phyloP scores from a whole-genome alignment of 2,113 vertebrate species.

The Pelecanoides urinatrix region DNA sequence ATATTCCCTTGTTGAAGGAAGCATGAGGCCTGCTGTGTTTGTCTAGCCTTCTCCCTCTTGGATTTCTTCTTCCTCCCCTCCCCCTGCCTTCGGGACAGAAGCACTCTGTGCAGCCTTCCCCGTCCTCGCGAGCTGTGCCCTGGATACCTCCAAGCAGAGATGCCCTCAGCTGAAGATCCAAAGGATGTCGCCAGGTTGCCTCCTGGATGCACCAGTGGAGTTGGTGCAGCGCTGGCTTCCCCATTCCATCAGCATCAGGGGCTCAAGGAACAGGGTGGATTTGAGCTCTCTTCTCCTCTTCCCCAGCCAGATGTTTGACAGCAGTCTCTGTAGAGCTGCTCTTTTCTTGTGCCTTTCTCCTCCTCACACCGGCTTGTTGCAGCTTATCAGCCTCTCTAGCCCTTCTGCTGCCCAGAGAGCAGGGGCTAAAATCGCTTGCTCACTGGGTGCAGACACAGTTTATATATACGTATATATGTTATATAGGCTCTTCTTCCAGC shows the following conservation, averaged over 20 bases:
- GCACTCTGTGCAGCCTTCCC: constrained; percentile 66
- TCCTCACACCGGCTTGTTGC: constrained; percentile 58
- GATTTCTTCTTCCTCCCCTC: background rate
- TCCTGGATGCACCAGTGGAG: constrained; percentile 59
- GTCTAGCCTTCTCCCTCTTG: constrained; percentile 52
- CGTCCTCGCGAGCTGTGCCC: constrained; percentile 8
- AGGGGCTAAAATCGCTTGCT: background rate
- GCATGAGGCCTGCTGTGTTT: constrained; percentile 81
- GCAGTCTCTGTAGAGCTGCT: constrained; percentile 64
- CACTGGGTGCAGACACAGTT: constrained; percentile 25
- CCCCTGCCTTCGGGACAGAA: constrained; percentile 55
- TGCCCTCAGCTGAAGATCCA: constrained; percentile 69
- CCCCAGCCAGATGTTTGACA: constrained; percentile 60
- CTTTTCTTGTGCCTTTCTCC: constrained; percentile 79
- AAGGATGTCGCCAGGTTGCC: constrained; percentile 67
- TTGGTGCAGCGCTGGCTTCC: constrained; percentile 59
- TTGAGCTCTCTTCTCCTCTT: constrained; percentile 45
- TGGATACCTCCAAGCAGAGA: constrained; percentile 64
- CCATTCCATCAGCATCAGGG: constrained; percentile 57
- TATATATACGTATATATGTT: background rate
- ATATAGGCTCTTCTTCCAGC: constrained; percentile 34
- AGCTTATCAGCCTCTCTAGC: constrained; percentile 59
- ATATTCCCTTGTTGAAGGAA: constrained; percentile 97
- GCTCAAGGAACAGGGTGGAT: constrained; percentile 61
- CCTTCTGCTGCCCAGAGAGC: constrained; percentile 11